These are phyloP conservation scores for Dichetophora obliterata DNA, from an alignment of 2,888 invertebrate species.

Conservation along the genomic window DNA sequence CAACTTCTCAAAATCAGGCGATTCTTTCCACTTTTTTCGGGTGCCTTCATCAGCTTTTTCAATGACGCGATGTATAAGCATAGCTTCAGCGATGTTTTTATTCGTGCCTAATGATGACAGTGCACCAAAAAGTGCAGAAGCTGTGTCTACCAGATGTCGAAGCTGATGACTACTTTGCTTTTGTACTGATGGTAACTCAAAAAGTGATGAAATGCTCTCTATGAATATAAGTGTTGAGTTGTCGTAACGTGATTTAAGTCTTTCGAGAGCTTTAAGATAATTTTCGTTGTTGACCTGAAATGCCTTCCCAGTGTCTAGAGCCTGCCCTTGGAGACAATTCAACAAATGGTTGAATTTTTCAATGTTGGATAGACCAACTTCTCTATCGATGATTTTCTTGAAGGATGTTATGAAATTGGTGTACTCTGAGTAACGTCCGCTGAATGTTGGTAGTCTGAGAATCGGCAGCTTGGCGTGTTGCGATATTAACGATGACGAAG, in stretches of 20 bases:
- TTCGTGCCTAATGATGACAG: not conserved
- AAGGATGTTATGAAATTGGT: not conserved
- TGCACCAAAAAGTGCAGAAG: constrained; percentile 39
- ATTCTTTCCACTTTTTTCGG: no score
- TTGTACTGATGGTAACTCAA: not conserved
- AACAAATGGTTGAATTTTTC: not conserved
- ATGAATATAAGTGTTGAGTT: constrained; percentile 42
- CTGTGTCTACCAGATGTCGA: constrained; percentile 36
- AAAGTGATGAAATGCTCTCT: constrained; percentile 34
- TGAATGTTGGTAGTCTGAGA: not conserved
- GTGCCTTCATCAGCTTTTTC: no score
- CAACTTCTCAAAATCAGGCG: not conserved
- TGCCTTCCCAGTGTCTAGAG: constrained; percentile 37
- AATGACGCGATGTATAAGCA: no score
- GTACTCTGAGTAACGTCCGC: not conserved
- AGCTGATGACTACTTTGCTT: constrained; percentile 27
- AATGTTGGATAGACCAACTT: not conserved
- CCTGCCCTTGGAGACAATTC: constrained; percentile 33
- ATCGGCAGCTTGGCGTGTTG: not conserved
- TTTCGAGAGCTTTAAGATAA: constrained; percentile 11
- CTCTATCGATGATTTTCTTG: constrained; percentile 3
- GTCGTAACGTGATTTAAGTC: constrained; percentile 38
- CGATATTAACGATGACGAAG: not conserved
- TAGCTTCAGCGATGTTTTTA: no score
- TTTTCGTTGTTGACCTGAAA: constrained; percentile 44